phyloP scores from a whole-genome alignment of 1,140 invertebrate species.

The Caenorhabditis remanei region DNA sequence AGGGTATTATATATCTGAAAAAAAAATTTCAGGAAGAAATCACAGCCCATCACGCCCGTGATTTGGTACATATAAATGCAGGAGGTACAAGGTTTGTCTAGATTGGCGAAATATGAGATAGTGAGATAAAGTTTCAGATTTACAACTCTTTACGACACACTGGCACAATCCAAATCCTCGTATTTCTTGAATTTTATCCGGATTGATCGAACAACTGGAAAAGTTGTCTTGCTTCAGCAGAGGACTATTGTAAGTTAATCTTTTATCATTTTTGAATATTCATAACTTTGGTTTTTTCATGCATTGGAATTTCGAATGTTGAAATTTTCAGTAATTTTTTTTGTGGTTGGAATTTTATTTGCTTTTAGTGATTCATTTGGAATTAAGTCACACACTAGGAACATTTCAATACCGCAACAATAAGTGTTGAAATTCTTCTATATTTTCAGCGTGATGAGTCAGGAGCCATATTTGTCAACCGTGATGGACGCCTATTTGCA shows the following conservation, averaged over 20 bases:
- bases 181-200: slow-evolving; percentile 47
- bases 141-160: slow-evolving; percentile 18
- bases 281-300: neutral
- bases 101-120: neutral
- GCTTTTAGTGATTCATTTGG: no score
- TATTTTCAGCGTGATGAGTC: slow-evolving; percentile 44
- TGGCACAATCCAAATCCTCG: slow-evolving; percentile 1
- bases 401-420: neutral
- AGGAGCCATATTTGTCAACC: slow-evolving; percentile 65
- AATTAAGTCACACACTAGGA: no score
- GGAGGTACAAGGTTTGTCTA: slow-evolving; percentile 26
- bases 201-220: slow-evolving; percentile 23
- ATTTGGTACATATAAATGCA: slow-evolving; percentile 28
- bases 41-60: slow-evolving; percentile 29
- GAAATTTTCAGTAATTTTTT: no score
- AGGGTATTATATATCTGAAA: slow-evolving; percentile 4
- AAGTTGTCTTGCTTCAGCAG: slow-evolving; percentile 17
- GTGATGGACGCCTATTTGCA: slow-evolving; percentile 65
- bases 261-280: neutral
- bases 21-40: slow-evolving; percentile 1
- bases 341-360: no score
- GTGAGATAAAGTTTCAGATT: neutral
- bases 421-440: neutral
- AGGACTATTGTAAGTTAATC: slow-evolving; percentile 17
- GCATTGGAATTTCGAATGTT: no score